phyloP scores from a whole-genome alignment of 1,140 invertebrate species.

The Pentalonia nigronervosa region DNA sequence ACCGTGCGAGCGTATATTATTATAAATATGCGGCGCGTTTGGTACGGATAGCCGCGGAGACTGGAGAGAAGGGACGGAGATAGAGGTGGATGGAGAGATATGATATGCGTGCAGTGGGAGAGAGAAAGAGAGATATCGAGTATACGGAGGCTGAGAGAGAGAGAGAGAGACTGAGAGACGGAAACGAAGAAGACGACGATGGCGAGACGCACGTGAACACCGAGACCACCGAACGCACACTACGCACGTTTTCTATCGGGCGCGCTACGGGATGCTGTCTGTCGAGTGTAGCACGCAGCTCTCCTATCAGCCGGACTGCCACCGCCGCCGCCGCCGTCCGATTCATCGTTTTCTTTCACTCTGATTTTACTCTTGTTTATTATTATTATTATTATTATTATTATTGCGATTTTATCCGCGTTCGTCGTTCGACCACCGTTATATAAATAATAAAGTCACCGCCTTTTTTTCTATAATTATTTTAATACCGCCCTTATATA shows the following conservation, averaged over 20 bases:
- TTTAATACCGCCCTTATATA: background rate
- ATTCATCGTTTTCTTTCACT: background rate
- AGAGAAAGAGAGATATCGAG: background rate
- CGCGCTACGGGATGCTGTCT: slow-evolving; percentile 52
- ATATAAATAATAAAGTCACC: background rate
- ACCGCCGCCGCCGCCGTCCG: background rate
- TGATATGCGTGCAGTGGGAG: background rate
- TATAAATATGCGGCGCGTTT: background rate
- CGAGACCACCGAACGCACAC: slow-evolving; percentile 44
- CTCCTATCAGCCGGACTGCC: slow-evolving; percentile 27
- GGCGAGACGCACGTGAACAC: slow-evolving; percentile 50
- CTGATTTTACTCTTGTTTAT: background rate
- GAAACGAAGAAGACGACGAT: slow-evolving; percentile 5
- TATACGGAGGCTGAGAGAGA: background rate
- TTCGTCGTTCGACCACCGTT: background rate
- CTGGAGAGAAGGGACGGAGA: background rate
- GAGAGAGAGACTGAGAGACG: background rate
- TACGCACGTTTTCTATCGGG: slow-evolving; percentile 20
- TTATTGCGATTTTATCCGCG: background rate
- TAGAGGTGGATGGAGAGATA: background rate
- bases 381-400: slow-evolving; percentile 24
- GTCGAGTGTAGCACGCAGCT: background rate
- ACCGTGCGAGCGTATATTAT: background rate
- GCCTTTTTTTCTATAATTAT: background rate
- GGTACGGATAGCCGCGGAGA: background rate